phyloP scores from a whole-genome alignment of 2,888 invertebrate genomes.

The Tryphoninae sp. region DNA sequence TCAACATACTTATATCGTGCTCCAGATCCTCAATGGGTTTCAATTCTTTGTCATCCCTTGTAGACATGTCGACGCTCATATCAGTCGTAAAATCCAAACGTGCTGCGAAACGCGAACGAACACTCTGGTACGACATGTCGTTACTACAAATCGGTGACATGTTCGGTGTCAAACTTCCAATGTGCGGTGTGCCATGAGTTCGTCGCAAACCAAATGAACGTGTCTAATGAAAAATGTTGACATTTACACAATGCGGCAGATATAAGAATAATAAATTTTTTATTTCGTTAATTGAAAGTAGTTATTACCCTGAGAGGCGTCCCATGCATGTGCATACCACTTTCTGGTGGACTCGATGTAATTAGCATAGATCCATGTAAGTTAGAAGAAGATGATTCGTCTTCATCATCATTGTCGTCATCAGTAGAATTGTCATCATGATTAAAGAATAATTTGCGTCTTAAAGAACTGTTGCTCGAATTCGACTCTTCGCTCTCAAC shows the following conservation, averaged over 20 bases:
- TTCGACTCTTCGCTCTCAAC: slow-evolving; percentile 76
- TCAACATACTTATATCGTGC: slow-evolving; percentile 41
- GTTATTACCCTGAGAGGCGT: slow-evolving; percentile 73
- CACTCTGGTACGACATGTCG: slow-evolving; percentile 73
- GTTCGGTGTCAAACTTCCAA: slow-evolving; percentile 71
- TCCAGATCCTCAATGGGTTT: slow-evolving; percentile 47
- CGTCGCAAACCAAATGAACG: slow-evolving; percentile 64
- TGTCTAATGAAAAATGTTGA: slow-evolving; percentile 59
- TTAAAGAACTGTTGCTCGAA: slow-evolving; percentile 76
- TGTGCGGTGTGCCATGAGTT: slow-evolving; percentile 71
- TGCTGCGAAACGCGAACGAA: slow-evolving; percentile 68
- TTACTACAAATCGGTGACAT: slow-evolving; percentile 76
- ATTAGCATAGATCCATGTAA: slow-evolving; percentile 65
- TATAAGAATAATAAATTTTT: background rate
- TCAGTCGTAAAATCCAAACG: slow-evolving; percentile 74
- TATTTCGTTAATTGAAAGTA: background rate
- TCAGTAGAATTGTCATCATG: slow-evolving; percentile 68
- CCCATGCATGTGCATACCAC: slow-evolving; percentile 75
- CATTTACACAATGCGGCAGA: background rate
- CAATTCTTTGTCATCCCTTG: slow-evolving; percentile 58
- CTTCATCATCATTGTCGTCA: slow-evolving; percentile 65
- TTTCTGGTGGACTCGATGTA: slow-evolving; percentile 74
- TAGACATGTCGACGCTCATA: slow-evolving; percentile 74
- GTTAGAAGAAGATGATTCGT: slow-evolving; percentile 72
- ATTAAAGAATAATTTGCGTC: slow-evolving; percentile 77